A percentile compares a stretch with the other conserved stretches of the same genome.
These are phyloP conservation scores for Peribatodes rhomboidaria DNA, from an alignment of 2,888 invertebrate genomes.

Conservation along the genomic window DNA sequence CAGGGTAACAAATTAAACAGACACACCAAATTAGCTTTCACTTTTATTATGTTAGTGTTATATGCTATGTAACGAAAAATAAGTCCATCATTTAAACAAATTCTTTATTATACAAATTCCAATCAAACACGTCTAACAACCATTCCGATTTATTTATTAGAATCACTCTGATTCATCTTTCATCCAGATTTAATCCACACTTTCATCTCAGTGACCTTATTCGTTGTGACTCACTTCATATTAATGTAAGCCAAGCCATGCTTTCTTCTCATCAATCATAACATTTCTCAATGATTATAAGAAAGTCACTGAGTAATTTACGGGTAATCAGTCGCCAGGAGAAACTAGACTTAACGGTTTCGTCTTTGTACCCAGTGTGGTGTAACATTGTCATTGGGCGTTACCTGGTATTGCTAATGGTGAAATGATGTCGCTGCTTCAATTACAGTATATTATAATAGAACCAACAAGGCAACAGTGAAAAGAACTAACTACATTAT, in stretches of 20 bases:
- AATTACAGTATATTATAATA: neutral
- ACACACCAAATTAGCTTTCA: no score
- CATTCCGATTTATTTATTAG: no score
- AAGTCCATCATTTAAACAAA: no score
- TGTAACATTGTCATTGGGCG: neutral
- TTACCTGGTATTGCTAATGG: neutral
- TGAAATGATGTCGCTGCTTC: conserved; percentile 2
- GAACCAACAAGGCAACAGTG: no score
- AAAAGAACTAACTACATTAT: no score
- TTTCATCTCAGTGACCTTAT: neutral
- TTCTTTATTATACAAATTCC: no score
- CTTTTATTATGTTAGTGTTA: no score
- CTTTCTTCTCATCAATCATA: conserved; percentile 22
- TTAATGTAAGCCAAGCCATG: neutral
- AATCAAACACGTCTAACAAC: no score
- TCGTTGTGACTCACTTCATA: neutral
- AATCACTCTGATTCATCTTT: neutral
- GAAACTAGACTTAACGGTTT: conserved; percentile 18
- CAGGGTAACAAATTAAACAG: no score
- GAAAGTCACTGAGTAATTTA: conserved; percentile 24
- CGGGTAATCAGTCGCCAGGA: conserved; percentile 20
- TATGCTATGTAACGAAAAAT: no score
- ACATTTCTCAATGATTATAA: conserved; percentile 24
- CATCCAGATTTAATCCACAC: neutral
- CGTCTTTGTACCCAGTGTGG: neutral